A percentile compares a stretch with the other conserved stretches of the same genome.
Evolutionary conservation across 2,113 vertebrate species (phyloP).

Genomic region (Desmodus rotundus): DNA sequence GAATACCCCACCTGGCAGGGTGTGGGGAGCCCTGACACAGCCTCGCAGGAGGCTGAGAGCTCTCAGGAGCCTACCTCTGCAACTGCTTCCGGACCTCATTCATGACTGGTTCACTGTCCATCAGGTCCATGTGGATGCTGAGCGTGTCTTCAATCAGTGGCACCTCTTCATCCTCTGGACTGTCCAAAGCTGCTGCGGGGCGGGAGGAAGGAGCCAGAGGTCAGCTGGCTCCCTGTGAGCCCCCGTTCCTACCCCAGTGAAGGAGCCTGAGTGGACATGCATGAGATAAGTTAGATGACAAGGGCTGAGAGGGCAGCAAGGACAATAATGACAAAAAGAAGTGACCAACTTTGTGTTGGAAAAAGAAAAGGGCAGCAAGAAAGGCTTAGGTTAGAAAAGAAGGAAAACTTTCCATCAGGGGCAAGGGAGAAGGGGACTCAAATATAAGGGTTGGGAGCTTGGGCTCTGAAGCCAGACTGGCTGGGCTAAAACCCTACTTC

Average conservation of each 20-base stretch:
- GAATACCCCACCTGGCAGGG: not conserved
- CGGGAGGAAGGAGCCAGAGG: not conserved
- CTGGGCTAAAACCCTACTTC: not conserved
- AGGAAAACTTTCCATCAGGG: not conserved
- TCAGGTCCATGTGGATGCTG: constrained; percentile 91
- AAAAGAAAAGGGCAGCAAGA: not conserved
- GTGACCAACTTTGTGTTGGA: not conserved
- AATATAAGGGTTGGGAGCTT: not conserved
- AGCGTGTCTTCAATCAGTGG: constrained; percentile 89
- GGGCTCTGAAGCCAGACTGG: not conserved
- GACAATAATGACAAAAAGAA: not conserved
- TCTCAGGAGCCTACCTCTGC: constrained; percentile 84
- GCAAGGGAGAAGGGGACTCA: not conserved
- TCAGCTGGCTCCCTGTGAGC: not conserved
- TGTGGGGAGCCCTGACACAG: not conserved
- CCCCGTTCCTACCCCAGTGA: not conserved
- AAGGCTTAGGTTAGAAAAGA: not conserved
- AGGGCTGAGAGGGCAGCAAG: not conserved
- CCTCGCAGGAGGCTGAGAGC: not conserved
- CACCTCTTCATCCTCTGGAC: constrained; percentile 82
- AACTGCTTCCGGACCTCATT: constrained; percentile 91
- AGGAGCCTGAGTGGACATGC: not conserved
- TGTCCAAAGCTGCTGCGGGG: constrained; percentile 69
- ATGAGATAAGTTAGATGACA: not conserved
- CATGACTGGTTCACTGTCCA: constrained; percentile 85